Conservation (phyloP, 2,113 vertebrate genomes). For the Malaclemys terrapin region DNA sequence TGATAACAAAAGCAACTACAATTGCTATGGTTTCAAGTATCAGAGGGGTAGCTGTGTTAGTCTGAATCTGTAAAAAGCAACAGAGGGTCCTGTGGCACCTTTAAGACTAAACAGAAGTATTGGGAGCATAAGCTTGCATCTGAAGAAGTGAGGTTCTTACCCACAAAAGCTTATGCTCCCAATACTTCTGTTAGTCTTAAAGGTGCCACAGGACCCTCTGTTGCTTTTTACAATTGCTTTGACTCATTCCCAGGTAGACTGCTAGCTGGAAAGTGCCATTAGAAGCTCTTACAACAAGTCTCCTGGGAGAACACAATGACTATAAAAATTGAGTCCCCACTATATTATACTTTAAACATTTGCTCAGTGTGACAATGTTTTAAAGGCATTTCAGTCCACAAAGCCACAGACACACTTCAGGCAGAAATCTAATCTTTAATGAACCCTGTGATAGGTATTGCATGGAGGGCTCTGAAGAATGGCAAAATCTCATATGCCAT, state of each 20-base stretch:
- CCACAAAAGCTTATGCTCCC: too few relatives aligned
- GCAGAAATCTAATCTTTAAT: background rate
- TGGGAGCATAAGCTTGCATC: too few relatives aligned
- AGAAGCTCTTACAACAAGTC: background rate
- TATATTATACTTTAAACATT: background rate
- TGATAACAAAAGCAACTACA: background rate
- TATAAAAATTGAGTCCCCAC: background rate
- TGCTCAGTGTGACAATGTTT: background rate
- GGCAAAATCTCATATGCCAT: background rate
- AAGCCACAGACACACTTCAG: background rate
- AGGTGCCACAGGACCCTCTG: too few relatives aligned
- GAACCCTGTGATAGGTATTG: background rate
- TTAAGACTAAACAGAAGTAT: too few relatives aligned
- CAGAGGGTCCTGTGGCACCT: too few relatives aligned
- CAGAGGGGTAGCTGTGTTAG: too few relatives aligned
- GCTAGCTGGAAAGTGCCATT: background rate
- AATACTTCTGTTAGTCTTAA: too few relatives aligned
- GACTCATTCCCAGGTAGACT: background rate
- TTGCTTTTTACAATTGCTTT: background rate
- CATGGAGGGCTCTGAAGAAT: background rate
- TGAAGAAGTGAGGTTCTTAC: too few relatives aligned
- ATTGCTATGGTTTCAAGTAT: background rate
- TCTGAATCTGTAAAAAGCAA: too few relatives aligned
- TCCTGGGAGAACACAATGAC: background rate
- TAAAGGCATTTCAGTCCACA: background rate